Conservation (phyloP, 1,140 invertebrate species). For the Phocides pigmalion region DNA sequence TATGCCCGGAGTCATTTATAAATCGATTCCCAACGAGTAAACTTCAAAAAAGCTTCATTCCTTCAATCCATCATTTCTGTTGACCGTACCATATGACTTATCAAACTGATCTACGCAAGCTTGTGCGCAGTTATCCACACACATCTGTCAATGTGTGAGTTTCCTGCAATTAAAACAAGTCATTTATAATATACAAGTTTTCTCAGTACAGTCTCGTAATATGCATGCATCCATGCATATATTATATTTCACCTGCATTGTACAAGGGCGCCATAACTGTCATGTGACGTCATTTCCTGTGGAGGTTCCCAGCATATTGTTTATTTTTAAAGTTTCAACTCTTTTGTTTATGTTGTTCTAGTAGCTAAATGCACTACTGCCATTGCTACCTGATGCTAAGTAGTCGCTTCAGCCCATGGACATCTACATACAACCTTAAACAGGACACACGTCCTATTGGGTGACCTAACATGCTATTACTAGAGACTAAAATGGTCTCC, state of each 20-base stretch:
- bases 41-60: too few species aligned
- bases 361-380: too few species aligned
- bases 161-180: constrained; percentile 71
- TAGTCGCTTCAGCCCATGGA: too few species aligned
- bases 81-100: constrained; percentile 48
- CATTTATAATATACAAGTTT: constrained; percentile 54
- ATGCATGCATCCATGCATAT: constrained; percentile 31
- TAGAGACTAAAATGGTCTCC: too few species aligned
- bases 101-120: constrained; percentile 31
- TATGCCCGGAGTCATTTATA: too few species aligned
- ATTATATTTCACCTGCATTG: constrained; percentile 38
- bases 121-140: constrained; percentile 32
- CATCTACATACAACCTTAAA: too few species aligned
- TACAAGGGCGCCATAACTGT: constrained; percentile 42
- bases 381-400: too few species aligned
- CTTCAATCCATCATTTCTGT: constrained; percentile 47
- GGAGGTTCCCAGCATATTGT: constrained; percentile 39
- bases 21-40: too few species aligned
- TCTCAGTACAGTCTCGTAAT: constrained; percentile 46
- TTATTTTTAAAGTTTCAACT: too few species aligned
- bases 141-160: constrained; percentile 49
- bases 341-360: too few species aligned
- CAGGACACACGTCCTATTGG: too few species aligned
- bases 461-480: too few species aligned
- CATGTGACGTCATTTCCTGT: constrained; percentile 51